A percentile compares a stretch with the other conserved stretches of the same genome.
These are phyloP conservation scores for Gadopsis bispinosus DNA, from an alignment of 2,797 vertebrate genomes.

Conservation along the genomic window DNA sequence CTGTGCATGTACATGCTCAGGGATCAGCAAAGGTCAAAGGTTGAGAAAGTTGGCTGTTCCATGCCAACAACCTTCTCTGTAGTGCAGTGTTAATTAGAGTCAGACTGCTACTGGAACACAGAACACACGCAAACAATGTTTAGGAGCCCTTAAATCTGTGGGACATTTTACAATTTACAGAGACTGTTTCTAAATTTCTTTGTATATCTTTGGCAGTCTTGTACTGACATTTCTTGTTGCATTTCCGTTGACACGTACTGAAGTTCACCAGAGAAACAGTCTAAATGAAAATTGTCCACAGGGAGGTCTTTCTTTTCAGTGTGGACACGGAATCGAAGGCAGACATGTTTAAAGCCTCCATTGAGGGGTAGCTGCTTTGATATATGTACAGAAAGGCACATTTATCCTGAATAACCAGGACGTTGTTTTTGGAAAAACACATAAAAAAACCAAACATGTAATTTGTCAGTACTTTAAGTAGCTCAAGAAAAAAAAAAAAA, in stretches of 20 bases:
- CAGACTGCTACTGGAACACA: background rate
- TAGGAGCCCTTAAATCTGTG: background rate
- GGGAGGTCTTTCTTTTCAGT: background rate
- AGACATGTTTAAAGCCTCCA: background rate
- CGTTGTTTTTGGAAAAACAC: too few species aligned
- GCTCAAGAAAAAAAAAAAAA: background rate
- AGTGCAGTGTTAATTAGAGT: slow-evolving; percentile 6
- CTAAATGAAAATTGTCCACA: too few species aligned
- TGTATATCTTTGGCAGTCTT: background rate
- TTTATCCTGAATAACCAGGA: background rate
- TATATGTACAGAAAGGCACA: background rate
- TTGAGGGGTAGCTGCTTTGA: background rate
- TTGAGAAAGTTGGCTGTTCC: slow-evolving; percentile 21
- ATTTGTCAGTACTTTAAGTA: background rate
- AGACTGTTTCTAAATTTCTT: background rate
- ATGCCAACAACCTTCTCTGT: background rate
- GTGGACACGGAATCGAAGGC: background rate
- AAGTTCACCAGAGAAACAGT: background rate
- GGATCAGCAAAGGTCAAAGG: slow-evolving; percentile 44
- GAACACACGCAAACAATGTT: background rate
- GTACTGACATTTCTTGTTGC: background rate
- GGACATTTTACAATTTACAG: background rate
- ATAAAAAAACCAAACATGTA: too few species aligned
- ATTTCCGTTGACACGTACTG: background rate
- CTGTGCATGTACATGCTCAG: slow-evolving; percentile 23